Percentiles rank a stretch among this genome's conserved stretches.
phyloP scores from a whole-genome alignment of 2,797 vertebrate genomes.

The Hyperoplus lanceolatus region DNA sequence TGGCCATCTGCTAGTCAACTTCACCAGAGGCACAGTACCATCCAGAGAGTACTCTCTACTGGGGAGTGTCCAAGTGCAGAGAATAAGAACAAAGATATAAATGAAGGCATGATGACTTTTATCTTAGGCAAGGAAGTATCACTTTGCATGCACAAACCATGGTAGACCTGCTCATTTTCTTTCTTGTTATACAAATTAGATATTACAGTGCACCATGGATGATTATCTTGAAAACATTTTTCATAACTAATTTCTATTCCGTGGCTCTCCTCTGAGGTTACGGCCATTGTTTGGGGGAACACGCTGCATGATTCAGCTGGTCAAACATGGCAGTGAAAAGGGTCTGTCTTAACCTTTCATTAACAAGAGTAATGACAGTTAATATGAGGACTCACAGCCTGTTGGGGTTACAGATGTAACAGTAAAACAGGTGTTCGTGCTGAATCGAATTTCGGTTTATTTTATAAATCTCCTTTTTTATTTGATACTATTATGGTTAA shows the following conservation, averaged over 20 bases:
- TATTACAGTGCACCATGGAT: not conserved
- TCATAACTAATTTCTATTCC: not conserved
- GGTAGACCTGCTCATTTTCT: slow-evolving; percentile 1
- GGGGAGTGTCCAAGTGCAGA: slow-evolving; percentile 27
- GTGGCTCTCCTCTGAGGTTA: slow-evolving; percentile 21
- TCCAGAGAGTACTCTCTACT: slow-evolving; percentile 46
- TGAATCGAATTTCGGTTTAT: slow-evolving; percentile 16
- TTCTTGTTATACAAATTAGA: slow-evolving; percentile 13
- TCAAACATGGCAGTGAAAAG: slow-evolving; percentile 66
- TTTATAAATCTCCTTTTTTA: too few relatives aligned
- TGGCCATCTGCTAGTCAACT: slow-evolving; percentile 59
- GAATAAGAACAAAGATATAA: slow-evolving; percentile 4
- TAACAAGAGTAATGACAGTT: slow-evolving; percentile 56
- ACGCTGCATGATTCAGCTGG: slow-evolving; percentile 63
- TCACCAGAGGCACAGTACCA: slow-evolving; percentile 58
- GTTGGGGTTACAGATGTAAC: slow-evolving; percentile 19
- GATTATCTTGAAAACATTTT: not conserved
- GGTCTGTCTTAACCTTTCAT: slow-evolving; percentile 52
- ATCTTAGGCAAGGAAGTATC: not conserved
- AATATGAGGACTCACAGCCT: slow-evolving; percentile 49
- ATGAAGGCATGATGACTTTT: not conserved
- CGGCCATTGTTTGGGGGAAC: slow-evolving; percentile 34
- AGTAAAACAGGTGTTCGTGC: slow-evolving; percentile 34
- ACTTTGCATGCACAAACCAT: not conserved
- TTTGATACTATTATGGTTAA: too few relatives aligned